phyloP scores from a whole-genome alignment of 2,113 vertebrate genomes.

The Rissa tridactyla region DNA sequence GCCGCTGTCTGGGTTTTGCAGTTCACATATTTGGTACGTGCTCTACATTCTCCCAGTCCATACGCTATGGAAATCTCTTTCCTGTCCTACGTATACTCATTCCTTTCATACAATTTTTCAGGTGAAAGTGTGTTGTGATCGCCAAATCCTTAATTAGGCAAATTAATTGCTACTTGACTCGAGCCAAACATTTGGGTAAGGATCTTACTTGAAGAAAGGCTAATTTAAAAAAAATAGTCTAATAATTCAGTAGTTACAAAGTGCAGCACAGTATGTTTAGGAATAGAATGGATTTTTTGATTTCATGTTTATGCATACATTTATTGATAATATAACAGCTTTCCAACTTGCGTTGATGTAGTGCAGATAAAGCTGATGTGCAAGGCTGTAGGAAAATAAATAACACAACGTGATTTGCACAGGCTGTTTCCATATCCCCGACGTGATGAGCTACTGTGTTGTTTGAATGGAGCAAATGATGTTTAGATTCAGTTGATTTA shows the following conservation, averaged over 20 bases:
- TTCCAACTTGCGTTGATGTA: not conserved
- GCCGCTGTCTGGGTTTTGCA: not conserved
- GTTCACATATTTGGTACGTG: accelerated
- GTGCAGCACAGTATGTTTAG: not conserved
- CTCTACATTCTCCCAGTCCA: not conserved
- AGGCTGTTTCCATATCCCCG: not conserved
- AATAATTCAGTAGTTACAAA: not conserved
- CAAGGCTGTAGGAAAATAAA: not conserved
- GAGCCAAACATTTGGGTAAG: not conserved
- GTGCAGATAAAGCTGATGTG: not conserved
- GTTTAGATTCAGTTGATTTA: conserved; percentile 8
- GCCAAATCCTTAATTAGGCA: not conserved
- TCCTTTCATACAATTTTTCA: not conserved
- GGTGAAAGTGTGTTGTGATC: not conserved
- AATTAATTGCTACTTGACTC: not conserved
- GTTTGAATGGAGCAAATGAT: conserved; percentile 14
- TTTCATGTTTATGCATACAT: not conserved
- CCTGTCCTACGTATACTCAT: not conserved
- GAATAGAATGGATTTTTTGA: not conserved
- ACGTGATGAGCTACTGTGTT: not conserved
- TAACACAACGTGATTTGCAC: not conserved
- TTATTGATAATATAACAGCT: not conserved
- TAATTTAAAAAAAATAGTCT: not conserved
- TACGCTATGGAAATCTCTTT: not conserved
- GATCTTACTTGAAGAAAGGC: not conserved